Evolutionary conservation across 2,797 vertebrate species (phyloP).

Genomic region (Tadarida brasiliensis): DNA sequence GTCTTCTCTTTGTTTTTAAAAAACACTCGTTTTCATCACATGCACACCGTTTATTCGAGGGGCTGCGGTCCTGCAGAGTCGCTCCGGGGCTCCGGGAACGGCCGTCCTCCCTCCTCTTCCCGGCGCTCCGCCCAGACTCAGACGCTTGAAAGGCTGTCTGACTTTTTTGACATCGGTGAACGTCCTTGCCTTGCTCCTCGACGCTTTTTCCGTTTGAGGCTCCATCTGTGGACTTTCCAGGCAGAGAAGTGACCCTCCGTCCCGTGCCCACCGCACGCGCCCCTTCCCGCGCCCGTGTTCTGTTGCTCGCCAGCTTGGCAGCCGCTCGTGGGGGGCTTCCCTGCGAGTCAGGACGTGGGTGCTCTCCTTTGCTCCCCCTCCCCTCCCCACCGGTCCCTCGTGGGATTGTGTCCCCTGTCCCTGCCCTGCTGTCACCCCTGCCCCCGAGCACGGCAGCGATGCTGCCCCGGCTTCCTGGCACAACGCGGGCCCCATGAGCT

Average conservation of each 20-base stretch:
- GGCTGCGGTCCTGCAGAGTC: background rate
- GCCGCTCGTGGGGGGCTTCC: background rate
- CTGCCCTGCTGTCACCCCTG: background rate
- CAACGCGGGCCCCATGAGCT: no score
- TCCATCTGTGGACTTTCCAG: background rate
- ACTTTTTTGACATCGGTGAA: background rate
- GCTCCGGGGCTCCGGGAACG: background rate
- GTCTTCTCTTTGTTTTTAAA: background rate
- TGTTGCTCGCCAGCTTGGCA: no score
- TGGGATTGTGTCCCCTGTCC: background rate
- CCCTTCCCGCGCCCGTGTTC: background rate
- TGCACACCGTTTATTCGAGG: background rate
- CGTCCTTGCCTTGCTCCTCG: background rate
- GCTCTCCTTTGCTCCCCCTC: background rate
- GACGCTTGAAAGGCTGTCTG: background rate
- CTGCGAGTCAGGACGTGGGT: background rate
- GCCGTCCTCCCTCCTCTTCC: background rate
- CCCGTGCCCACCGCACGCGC: background rate
- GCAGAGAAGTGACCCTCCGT: background rate
- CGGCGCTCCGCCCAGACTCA: background rate
- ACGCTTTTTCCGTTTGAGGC: background rate
- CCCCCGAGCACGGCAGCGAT: fast-evolving
- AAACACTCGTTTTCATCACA: background rate
- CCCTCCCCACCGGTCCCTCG: background rate
- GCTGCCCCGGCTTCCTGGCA: background rate